Evolutionary conservation across 2,797 vertebrate genomes (phyloP).

Genomic region (Galago senegalensis): DNA sequence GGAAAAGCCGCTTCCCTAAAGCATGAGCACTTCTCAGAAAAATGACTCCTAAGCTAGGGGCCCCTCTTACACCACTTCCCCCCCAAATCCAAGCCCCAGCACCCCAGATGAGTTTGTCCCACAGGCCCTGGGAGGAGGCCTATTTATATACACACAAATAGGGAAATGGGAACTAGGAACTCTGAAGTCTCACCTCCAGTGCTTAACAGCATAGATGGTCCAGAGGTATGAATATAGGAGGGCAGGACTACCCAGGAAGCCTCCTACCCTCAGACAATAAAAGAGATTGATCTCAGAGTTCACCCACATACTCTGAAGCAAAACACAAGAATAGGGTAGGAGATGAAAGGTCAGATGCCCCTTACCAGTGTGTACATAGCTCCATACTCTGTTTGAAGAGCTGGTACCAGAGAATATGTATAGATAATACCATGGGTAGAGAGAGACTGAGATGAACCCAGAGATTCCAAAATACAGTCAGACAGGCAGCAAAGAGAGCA

Average conservation of each 20-base stretch:
- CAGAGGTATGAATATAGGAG: not conserved
- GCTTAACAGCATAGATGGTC: not conserved
- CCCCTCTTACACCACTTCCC: constrained; percentile 80
- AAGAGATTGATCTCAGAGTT: constrained; percentile 1
- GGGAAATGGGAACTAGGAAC: constrained; percentile 40
- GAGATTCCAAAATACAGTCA: not conserved
- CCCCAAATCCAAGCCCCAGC: constrained; percentile 62
- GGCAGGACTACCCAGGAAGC: not conserved
- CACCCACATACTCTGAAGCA: not conserved
- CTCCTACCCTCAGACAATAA: not conserved
- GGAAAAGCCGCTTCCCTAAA: constrained; percentile 83
- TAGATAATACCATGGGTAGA: not conserved
- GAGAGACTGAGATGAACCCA: not conserved
- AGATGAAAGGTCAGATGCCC: constrained; percentile 5
- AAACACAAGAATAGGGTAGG: not conserved
- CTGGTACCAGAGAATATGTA: not conserved
- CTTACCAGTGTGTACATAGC: not conserved
- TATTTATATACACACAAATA: not conserved
- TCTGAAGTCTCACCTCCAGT: not conserved
- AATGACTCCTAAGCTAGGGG: constrained; percentile 74
- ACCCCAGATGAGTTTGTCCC: constrained; percentile 58
- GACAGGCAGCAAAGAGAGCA: not conserved
- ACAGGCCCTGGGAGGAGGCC: constrained; percentile 33
- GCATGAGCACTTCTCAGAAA: constrained; percentile 85
- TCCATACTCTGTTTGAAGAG: constrained; percentile 62